Conservation (phyloP, 1,140 invertebrate species). For the Ips typographus region DNA sequence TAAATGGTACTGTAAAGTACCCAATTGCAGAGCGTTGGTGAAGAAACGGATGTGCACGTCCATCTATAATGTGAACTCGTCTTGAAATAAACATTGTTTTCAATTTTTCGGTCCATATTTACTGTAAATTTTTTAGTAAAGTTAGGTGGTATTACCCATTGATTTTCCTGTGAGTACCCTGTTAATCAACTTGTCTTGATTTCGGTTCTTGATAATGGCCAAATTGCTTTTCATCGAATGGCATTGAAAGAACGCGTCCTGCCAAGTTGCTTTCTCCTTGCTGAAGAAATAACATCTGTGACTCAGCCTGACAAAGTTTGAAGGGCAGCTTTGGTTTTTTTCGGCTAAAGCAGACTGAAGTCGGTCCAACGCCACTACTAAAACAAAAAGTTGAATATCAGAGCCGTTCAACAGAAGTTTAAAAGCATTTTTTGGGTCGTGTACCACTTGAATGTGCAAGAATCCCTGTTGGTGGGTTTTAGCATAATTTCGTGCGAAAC, state of each 20-base stretch:
- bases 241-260: slow-evolving; percentile 71
- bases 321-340: slow-evolving; percentile 57
- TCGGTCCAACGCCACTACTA: too few species aligned
- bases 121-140: background rate
- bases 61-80: too few species aligned
- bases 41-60: too few species aligned
- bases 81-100: background rate
- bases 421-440: too few species aligned
- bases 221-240: slow-evolving; percentile 66
- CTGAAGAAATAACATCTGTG: slow-evolving; percentile 77
- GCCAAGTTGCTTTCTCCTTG: slow-evolving; percentile 66
- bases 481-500: too few species aligned
- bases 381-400: too few species aligned
- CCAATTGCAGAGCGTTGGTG: too few species aligned
- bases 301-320: slow-evolving; percentile 69
- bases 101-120: background rate
- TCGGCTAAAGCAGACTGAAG: background rate
- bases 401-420: too few species aligned
- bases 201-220: slow-evolving; percentile 63
- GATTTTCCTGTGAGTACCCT: slow-evolving; percentile 65
- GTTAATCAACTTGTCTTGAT: slow-evolving; percentile 69
- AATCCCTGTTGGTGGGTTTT: too few species aligned
- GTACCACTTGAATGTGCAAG: too few species aligned
- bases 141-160: slow-evolving; percentile 55
- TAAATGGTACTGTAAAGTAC: too few species aligned